A percentile compares a stretch with the other conserved stretches of the same genome.
These are phyloP conservation scores for Scaptomyza hsui DNA, from an alignment of 1,140 invertebrate species.

Conservation along the genomic window DNA sequence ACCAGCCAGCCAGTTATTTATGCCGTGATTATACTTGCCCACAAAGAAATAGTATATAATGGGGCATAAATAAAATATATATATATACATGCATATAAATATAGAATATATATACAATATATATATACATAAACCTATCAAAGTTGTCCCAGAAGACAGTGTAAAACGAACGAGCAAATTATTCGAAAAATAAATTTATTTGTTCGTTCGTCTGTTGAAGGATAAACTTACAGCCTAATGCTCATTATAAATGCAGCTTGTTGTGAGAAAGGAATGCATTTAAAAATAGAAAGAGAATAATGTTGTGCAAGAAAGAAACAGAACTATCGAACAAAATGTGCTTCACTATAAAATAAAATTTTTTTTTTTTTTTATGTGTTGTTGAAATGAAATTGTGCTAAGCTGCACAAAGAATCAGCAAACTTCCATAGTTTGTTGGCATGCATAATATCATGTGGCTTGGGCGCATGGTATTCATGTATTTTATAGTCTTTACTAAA, in stretches of 20 bases:
- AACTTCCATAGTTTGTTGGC: background rate
- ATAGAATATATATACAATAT: background rate
- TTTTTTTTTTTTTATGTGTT: background rate
- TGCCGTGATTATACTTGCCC: slow-evolving; percentile 48
- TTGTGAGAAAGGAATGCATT: slow-evolving; percentile 1
- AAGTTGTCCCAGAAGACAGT: background rate
- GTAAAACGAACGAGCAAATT: background rate
- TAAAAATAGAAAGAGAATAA: background rate
- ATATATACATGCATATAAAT: background rate
- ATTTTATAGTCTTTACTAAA: background rate
- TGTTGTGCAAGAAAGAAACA: background rate
- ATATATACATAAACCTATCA: background rate
- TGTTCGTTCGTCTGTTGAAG: background rate
- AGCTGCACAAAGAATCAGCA: background rate
- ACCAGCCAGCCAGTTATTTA: slow-evolving; percentile 36
- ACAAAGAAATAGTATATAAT: slow-evolving; percentile 7
- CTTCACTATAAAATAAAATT: background rate
- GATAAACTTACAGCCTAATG: background rate
- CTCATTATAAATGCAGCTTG: background rate
- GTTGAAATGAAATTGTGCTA: background rate
- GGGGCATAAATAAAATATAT: background rate
- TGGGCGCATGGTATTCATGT: background rate
- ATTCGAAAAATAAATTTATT: background rate
- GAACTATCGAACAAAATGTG: background rate
- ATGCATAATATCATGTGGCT: background rate